A percentile compares a stretch with the other conserved stretches of the same genome.
Conservation (phyloP, 2,113 vertebrate genomes). For the Salvelinus sp. region DNA sequence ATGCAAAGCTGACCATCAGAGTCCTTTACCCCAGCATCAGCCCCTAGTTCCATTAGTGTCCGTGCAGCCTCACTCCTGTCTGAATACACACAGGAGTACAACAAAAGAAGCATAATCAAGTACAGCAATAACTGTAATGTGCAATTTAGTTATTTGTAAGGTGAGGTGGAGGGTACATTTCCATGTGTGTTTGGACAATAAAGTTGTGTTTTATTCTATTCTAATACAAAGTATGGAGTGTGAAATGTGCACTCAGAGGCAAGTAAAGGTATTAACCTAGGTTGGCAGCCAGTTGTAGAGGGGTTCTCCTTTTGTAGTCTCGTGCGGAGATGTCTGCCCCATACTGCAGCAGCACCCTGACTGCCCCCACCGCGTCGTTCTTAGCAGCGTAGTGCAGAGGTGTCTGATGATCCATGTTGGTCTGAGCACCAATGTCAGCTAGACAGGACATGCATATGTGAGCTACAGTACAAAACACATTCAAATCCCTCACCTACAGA, state of each 20-base stretch:
- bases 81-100: slow-evolving; percentile 35
- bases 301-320: slow-evolving; percentile 66
- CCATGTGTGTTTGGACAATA: background rate
- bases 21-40: slow-evolving; percentile 63
- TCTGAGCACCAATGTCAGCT: slow-evolving; percentile 58
- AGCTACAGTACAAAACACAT: slow-evolving; percentile 9
- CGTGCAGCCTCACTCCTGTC: slow-evolving; percentile 62
- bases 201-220: background rate
- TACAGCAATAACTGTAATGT: background rate
- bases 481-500: background rate
- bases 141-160: too few species aligned
- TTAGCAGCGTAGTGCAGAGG: slow-evolving; percentile 72
- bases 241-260: background rate
- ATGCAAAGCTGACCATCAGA: slow-evolving; percentile 70
- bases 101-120: background rate
- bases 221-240: background rate
- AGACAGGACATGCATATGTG: background rate
- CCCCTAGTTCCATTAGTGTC: slow-evolving; percentile 61
- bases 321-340: slow-evolving; percentile 54
- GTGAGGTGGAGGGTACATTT: background rate
- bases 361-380: slow-evolving; percentile 51
- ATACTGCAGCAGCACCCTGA: slow-evolving; percentile 54
- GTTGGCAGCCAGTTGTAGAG: slow-evolving; percentile 68
- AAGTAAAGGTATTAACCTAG: slow-evolving; percentile 44
- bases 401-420: slow-evolving; percentile 57